Base-by-base conservation (phyloP, 30 jellyfish, hydroid and myxozoan species). In the Sanderia malayensis region DNA sequence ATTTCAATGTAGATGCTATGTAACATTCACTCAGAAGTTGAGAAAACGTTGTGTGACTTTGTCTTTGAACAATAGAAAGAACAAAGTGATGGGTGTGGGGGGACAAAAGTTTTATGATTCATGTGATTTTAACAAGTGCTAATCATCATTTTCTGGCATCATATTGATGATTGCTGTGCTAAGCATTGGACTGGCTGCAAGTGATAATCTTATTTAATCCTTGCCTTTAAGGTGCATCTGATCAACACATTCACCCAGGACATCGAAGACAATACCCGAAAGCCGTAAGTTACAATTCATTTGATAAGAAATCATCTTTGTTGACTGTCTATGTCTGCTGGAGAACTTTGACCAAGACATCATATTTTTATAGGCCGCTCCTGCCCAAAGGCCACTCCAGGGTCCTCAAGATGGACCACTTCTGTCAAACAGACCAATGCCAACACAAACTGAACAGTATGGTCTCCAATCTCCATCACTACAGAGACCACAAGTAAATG, bases 401-500 rank as follows among this genome's bases (percentile, higher is more conserved):
- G 57, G 61, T 58, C 27, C 41, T 23, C 71, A 73, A 17, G 29
- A 74, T 34, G 89, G 89, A 17, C 89, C 80, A 27, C 47, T 77
- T 1, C 28, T 76, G 46, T 47, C 89, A 30, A 66, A 61, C 44
- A 31, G 82, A 31, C 82, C 89, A 23, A 15, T 66, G 47, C 74
- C 73, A 27, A 29, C 31, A 31, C 87, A 76, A 53, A 76, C 46
- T 63, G 18, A 45, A n/a, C 89, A 65, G 25, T 78, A 23, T 47
- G 82, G 82, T 19, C 32, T 49, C 44, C 89, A 78, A 57, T 78
- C 82, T 21, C 89, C 81, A 78, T 78, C 89, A 20, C 58, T 55
- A 29, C 71, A 45, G n/a, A 78, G 89, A 44, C 89, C 64, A 61
- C 81, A 47, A 32, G 19, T 47, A 15, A 78, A 52, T 65, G n/a